Evolutionary conservation across 2,113 vertebrate genomes (phyloP).

Genomic region (Atherinomorus stipes): DNA sequence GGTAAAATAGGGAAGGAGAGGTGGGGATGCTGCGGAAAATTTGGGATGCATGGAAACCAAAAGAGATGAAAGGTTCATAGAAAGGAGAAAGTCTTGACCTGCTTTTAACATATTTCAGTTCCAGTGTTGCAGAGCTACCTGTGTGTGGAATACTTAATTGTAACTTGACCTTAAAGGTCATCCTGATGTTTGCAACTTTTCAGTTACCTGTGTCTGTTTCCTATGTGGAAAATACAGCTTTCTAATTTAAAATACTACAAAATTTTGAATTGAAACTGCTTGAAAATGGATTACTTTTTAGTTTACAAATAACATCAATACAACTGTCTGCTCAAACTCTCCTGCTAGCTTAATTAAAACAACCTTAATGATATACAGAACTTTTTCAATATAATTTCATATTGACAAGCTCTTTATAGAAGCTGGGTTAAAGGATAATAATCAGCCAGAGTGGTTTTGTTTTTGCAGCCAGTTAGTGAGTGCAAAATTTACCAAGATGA

Average conservation of each 20-base stretch:
- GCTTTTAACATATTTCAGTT: not conserved
- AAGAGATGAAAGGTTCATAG: not conserved
- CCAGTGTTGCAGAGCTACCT: too few relatives aligned
- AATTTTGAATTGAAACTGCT: not conserved
- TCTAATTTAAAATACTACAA: not conserved
- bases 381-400: slow-evolving; percentile 21
- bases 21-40: not conserved
- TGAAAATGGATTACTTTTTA: slow-evolving; percentile 4
- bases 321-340: not conserved
- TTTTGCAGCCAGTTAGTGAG: slow-evolving; percentile 35
- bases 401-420: slow-evolving; percentile 14
- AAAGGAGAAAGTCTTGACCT: not conserved
- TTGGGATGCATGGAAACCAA: not conserved
- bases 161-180: not conserved
- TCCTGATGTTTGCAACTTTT: not conserved
- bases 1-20: slow-evolving; percentile 8
- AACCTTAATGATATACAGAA: slow-evolving; percentile 15
- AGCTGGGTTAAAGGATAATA: slow-evolving; percentile 13
- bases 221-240: slow-evolving; percentile 3
- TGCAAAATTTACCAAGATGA: slow-evolving; percentile 20
- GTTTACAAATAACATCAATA: slow-evolving; percentile 23
- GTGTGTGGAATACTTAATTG: not conserved
- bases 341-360: slow-evolving; percentile 19
- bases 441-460: slow-evolving; percentile 14
- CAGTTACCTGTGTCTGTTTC: not conserved